Evolutionary conservation across 2,888 invertebrate genomes (phyloP).

Genomic region (Anagyrus pseudococci): DNA sequence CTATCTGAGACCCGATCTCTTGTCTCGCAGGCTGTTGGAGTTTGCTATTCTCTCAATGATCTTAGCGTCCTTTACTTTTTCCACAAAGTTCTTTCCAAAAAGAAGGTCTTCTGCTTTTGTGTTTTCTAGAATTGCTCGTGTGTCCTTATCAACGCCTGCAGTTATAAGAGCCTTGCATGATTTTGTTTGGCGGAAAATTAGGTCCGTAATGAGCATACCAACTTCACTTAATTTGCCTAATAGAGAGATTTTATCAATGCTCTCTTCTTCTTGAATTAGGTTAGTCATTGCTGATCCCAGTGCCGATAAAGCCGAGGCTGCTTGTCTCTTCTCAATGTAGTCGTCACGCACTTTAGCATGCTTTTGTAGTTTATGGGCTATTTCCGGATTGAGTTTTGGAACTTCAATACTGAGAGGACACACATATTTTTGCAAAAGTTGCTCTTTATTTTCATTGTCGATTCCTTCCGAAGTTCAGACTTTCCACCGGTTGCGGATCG

Average conservation of each 20-base stretch:
- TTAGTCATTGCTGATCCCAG: not conserved
- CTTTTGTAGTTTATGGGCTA: not conserved
- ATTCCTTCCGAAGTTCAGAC: not conserved
- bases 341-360: not conserved
- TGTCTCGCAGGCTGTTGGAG: not conserved
- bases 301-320: not conserved
- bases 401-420: not conserved
- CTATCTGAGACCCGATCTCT: not conserved
- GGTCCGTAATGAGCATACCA: not conserved
- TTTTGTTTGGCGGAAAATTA: constrained; percentile 1
- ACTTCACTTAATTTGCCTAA: not conserved
- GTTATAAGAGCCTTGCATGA: constrained; percentile 29
- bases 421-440: not conserved
- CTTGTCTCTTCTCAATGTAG: not conserved
- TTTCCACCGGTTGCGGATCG: not conserved
- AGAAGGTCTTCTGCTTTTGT: constrained; percentile 23
- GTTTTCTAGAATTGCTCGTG: constrained; percentile 23
- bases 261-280: not conserved
- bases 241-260: not conserved
- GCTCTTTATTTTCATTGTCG: not conserved
- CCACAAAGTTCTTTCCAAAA: constrained; percentile 23
- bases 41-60: constrained; percentile 22
- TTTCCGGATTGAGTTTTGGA: not conserved
- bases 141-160: constrained; percentile 28
- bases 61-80: constrained; percentile 27